phyloP scores from a whole-genome alignment of 2,888 invertebrate species.

The Girardia tigrina region DNA sequence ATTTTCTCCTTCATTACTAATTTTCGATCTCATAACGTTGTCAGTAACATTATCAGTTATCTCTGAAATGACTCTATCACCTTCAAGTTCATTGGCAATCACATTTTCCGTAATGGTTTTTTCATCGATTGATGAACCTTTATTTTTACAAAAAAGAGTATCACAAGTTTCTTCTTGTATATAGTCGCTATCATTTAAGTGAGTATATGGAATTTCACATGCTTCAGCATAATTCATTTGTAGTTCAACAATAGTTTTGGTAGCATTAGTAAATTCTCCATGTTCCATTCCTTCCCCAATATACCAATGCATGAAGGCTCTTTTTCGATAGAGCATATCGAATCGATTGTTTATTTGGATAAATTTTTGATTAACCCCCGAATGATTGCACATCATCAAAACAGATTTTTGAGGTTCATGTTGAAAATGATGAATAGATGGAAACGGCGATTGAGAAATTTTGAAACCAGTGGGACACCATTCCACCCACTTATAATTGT shows the following conservation, averaged over 20 bases:
- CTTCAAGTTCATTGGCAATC: too few species aligned
- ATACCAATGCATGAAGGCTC: slow-evolving; percentile 27
- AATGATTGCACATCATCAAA: slow-evolving; percentile 25
- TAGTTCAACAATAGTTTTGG: not conserved
- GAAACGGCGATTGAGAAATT: slow-evolving; percentile 45
- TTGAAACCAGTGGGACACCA: slow-evolving; percentile 72
- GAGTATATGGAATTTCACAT: not conserved
- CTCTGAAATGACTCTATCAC: too few species aligned
- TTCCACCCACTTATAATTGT: slow-evolving; percentile 61
- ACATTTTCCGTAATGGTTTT: too few species aligned
- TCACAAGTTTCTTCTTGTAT: slow-evolving; percentile 2
- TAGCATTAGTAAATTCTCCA: slow-evolving; percentile 18
- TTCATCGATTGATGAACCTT: too few species aligned
- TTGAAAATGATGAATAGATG: not conserved
- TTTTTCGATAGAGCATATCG: not conserved
- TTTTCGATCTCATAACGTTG: too few species aligned
- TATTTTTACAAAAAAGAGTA: not conserved
- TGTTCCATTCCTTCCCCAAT: slow-evolving; percentile 33
- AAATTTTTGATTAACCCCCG: slow-evolving; percentile 11
- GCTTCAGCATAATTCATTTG: not conserved
- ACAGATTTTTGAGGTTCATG: not conserved
- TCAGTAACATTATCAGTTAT: too few species aligned
- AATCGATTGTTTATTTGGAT: not conserved
- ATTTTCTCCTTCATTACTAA: too few species aligned
- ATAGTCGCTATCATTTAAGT: not conserved